phyloP scores from a whole-genome alignment of 1,140 invertebrate genomes.

The Ctenoplectra terminalis region DNA sequence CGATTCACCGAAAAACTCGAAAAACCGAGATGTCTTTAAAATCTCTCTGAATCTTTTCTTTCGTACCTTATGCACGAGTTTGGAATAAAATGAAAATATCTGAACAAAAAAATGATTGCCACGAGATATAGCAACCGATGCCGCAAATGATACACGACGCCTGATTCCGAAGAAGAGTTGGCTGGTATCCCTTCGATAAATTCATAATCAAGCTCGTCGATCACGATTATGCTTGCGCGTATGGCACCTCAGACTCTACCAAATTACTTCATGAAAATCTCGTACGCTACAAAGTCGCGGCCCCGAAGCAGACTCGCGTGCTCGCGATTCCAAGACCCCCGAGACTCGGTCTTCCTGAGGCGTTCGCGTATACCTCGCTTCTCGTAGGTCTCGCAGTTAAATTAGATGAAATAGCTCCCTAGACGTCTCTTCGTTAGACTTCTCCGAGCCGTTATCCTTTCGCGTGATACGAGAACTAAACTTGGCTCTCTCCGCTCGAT shows the following conservation, averaged over 20 bases:
- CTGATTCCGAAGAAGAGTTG: too few species aligned
- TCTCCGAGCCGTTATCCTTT: slow-evolving; percentile 64
- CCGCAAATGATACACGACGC: too few species aligned
- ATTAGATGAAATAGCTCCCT: slow-evolving; percentile 76
- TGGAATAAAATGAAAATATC: too few species aligned
- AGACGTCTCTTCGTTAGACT: slow-evolving; percentile 77
- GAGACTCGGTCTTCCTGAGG: slow-evolving; percentile 22
- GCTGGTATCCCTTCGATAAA: background rate
- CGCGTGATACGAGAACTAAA: slow-evolving; percentile 66
- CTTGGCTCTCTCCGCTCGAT: slow-evolving; percentile 8
- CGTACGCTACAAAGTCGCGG: background rate
- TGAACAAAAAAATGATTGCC: background rate
- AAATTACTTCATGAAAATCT: slow-evolving; percentile 1
- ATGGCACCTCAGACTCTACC: too few species aligned
- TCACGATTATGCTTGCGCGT: background rate
- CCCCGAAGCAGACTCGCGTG: background rate
- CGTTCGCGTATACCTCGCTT: background rate
- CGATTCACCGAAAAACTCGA: background rate
- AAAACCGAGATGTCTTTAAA: background rate
- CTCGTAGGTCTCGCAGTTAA: slow-evolving; percentile 63
- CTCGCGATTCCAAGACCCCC: slow-evolving; percentile 7
- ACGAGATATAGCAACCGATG: background rate
- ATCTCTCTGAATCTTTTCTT: too few species aligned
- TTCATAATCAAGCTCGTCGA: slow-evolving; percentile 3
- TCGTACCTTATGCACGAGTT: too few species aligned